Conservation (phyloP, 2,888 invertebrate species). For the Drosophila longiperda region DNA sequence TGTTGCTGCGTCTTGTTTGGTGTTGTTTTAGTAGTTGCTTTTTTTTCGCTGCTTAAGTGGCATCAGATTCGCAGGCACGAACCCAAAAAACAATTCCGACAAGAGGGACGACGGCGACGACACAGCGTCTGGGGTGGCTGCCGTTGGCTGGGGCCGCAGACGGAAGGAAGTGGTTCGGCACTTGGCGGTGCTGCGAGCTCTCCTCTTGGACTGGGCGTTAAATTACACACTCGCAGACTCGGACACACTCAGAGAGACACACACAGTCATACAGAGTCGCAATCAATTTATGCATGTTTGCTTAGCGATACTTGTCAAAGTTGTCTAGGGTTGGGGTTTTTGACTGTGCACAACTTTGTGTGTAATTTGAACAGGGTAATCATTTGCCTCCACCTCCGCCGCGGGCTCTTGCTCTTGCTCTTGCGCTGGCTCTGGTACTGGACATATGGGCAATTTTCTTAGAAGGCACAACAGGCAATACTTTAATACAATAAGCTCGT, state of each 20-base stretch:
- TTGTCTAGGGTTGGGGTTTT: conserved; percentile 69
- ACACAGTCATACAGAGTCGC: conserved; percentile 19
- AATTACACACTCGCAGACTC: conserved; percentile 37
- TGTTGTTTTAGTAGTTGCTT: conserved; percentile 23
- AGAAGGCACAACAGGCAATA: conserved; percentile 48
- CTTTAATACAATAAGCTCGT: conserved; percentile 68
- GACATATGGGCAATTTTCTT: conserved; percentile 58
- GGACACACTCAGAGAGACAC: conserved; percentile 16
- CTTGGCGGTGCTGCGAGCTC: conserved; percentile 23
- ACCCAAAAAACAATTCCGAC: conserved; percentile 64
- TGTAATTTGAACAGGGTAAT: conserved; percentile 75
- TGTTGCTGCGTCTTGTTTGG: conserved; percentile 31
- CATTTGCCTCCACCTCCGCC: conserved; percentile 39
- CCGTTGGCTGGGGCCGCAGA: conserved; percentile 23
- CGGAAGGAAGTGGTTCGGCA: conserved; percentile 70
- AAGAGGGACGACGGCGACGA: conserved; percentile 60
- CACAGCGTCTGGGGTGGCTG: conserved; percentile 72
- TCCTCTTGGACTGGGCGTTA: conserved; percentile 46
- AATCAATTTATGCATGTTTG: conserved; percentile 78
- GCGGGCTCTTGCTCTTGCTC: conserved; percentile 10
- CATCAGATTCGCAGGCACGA: conserved; percentile 82
- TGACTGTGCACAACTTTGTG: conserved; percentile 63
- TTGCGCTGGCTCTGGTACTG: neutral
- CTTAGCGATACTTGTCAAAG: conserved; percentile 81
- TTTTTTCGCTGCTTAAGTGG: conserved; percentile 63